phyloP scores from a whole-genome alignment of 2,113 vertebrate species.

The Asarcornis scutulata region DNA sequence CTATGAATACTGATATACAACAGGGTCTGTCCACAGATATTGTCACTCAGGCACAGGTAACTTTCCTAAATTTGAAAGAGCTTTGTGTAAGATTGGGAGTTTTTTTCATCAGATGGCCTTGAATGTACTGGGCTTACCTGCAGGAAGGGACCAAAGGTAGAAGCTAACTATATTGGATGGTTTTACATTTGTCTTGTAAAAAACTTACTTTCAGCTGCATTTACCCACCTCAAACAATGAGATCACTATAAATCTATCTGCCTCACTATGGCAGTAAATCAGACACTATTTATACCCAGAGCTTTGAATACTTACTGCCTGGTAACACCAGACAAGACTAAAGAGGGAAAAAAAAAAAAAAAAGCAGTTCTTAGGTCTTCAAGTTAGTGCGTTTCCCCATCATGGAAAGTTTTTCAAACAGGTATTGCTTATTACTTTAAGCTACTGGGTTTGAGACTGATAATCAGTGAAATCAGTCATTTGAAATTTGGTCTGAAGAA shows the following conservation, averaged over 20 bases:
- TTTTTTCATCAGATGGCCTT: not conserved
- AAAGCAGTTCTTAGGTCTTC: not conserved
- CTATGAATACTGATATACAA: not conserved
- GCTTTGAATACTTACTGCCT: conserved; percentile 16
- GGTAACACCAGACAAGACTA: not conserved
- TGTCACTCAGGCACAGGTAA: not conserved
- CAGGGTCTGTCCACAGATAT: not conserved
- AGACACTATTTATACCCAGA: not conserved
- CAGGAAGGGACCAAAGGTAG: not conserved
- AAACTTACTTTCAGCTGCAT: not conserved
- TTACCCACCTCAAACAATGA: not conserved
- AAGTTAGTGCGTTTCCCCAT: not conserved
- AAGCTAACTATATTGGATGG: not conserved
- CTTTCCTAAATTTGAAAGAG: not conserved
- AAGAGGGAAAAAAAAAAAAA: not conserved
- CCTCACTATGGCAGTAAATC: not conserved
- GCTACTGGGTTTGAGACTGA: not conserved
- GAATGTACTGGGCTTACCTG: not conserved
- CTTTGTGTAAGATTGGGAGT: not conserved
- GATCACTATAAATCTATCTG: not conserved
- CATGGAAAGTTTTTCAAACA: not conserved
- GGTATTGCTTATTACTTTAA: not conserved
- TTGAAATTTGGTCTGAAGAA: not conserved
- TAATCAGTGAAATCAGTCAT: not conserved
- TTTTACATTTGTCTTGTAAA: not conserved